Evolutionary conservation across 92 coral and sea anemone genomes (phyloP), one percentile per base, ranked within the genome.

Genomic region (Palythoa grandiflora): DNA sequence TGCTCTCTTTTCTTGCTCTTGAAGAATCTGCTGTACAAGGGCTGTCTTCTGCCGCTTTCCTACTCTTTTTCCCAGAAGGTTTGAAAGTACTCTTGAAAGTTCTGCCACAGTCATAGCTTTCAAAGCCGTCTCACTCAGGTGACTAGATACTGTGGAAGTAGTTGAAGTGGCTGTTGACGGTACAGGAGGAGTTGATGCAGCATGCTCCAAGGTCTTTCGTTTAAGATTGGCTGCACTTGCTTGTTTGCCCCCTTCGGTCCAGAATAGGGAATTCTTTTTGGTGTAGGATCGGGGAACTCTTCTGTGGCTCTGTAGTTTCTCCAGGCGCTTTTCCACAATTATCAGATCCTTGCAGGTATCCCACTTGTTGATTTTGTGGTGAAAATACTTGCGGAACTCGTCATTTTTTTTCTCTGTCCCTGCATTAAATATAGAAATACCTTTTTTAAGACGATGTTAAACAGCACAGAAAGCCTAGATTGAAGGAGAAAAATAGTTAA

Each of bases 61-160:
- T n/a, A 65, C 71, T n/a, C 36, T 65, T n/a, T 65, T 65, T 65
- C 71, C 71, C 35, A 65, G 71, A 21, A 65, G 71, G 36, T n/a
- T 65, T 65, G 36, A 17, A n/a, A 65, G 71, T 0, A 65, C 71
- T 5, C 36, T 65, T 65, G 71, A 15, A n/a, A 65, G 71, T 65
- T 65, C 71, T 17, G 37, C 71, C 35, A n/a, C 36, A 17, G 71
- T 65, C 71, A 65, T 65, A 21, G 2, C 2, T 65, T 65, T 65
- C 36, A 65, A n/a, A 21, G 1, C 36, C n/a, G 35, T 3, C 71
- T 65, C 71, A 65, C 36, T 65, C n/a, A 65, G 63, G 55, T 51
- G 55, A 51, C 55, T 51, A 51, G 11, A 11, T 51, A 51, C 55
- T 51, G 55, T 51, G 55, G 55, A 6, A 51, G 55, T 51, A 51